phyloP scores from a whole-genome alignment of 2,113 vertebrate species.

The Mixornis gularis region DNA sequence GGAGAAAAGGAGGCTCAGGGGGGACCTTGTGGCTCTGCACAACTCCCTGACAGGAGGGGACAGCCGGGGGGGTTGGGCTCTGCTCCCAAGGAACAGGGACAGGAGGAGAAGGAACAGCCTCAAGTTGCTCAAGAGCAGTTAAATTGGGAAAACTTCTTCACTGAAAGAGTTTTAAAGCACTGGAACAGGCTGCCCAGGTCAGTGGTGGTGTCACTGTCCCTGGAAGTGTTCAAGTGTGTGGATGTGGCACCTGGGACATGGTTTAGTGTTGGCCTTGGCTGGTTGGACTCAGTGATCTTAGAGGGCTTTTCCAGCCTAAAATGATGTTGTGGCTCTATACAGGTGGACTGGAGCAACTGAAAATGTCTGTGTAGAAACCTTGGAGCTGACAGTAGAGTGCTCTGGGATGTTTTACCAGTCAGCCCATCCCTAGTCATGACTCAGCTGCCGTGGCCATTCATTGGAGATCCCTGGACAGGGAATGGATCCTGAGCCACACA shows the following conservation, averaged over 20 bases:
- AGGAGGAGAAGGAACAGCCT: too few species aligned
- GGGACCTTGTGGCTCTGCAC: too few species aligned
- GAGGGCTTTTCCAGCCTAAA: background rate
- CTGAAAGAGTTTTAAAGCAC: too few species aligned
- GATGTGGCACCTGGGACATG: background rate
- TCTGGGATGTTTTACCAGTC: background rate
- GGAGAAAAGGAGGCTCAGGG: too few species aligned
- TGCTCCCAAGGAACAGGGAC: too few species aligned
- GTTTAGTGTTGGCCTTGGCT: background rate
- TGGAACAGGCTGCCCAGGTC: too few species aligned
- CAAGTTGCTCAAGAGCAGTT: too few species aligned
- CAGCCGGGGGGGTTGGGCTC: too few species aligned
- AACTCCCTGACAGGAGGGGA: too few species aligned
- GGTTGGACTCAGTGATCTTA: background rate
- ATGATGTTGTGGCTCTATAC: background rate
- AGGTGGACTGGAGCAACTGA: background rate
- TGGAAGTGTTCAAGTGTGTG: too few species aligned
- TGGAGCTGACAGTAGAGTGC: rapidly evolving
- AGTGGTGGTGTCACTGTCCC: too few species aligned
- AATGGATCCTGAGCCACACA: constrained; percentile 4
- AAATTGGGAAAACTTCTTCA: too few species aligned
- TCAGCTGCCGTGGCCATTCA: background rate
- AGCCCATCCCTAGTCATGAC: background rate
- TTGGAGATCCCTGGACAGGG: background rate
- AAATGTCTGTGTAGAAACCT: background rate